These are phyloP conservation scores for Rhynchomys soricoides DNA, from an alignment of 2,113 vertebrate species.

Conservation along the genomic window DNA sequence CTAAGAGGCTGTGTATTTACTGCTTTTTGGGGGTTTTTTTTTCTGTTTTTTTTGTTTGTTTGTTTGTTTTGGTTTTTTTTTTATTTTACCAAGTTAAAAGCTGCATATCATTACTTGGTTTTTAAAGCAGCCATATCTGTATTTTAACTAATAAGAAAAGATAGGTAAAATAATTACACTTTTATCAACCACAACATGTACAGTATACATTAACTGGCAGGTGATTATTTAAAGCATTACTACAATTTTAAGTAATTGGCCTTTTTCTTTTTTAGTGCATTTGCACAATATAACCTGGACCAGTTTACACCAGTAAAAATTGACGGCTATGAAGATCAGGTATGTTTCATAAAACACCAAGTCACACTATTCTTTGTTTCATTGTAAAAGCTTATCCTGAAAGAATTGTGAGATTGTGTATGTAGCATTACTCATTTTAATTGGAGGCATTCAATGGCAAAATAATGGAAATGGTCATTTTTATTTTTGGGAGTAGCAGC, in stretches of 20 bases:
- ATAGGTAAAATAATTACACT: neutral
- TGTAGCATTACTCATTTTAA: slow-evolving; percentile 34
- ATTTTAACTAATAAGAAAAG: neutral
- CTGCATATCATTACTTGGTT: slow-evolving; percentile 10
- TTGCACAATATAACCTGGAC: slow-evolving; percentile 99
- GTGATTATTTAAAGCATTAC: neutral
- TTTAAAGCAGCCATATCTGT: slow-evolving; percentile 14
- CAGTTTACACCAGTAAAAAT: slow-evolving; percentile 98
- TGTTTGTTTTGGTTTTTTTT: too few species aligned
- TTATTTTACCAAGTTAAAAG: slow-evolving; percentile 46
- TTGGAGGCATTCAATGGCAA: slow-evolving; percentile 5
- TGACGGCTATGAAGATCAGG: slow-evolving; percentile 96
- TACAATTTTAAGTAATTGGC: slow-evolving; percentile 41
- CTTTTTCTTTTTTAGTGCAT: slow-evolving; percentile 88
- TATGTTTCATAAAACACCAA: slow-evolving; percentile 80
- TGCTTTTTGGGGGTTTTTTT: too few species aligned
- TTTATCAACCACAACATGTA: slow-evolving; percentile 39
- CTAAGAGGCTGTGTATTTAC: slow-evolving; percentile 35
- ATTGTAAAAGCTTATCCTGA: neutral
- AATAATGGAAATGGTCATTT: slow-evolving; percentile 52
- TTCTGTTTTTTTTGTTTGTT: too few species aligned
- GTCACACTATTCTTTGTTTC: slow-evolving; percentile 45
- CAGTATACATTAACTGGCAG: slow-evolving; percentile 24
- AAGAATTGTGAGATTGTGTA: slow-evolving; percentile 35
- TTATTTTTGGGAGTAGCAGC: slow-evolving; percentile 28